Percentiles rank a stretch among this genome's conserved stretches.
Conservation (phyloP, 2,888 invertebrate genomes). For the Gibbula magus region DNA sequence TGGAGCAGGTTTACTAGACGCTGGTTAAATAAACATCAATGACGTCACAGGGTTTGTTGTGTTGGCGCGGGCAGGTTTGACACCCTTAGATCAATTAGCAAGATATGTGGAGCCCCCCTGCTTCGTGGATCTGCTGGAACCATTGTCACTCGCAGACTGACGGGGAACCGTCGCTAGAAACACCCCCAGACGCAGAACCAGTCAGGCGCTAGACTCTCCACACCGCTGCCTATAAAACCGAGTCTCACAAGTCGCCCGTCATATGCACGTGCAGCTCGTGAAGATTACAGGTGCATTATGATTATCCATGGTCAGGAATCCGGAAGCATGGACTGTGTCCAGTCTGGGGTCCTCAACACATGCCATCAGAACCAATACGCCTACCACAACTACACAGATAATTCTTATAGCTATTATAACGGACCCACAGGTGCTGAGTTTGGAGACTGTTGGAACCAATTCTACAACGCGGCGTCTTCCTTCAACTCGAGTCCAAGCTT, state of each 20-base stretch:
- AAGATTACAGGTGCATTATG: conserved; percentile 2
- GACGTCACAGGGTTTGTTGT: conserved; percentile 10
- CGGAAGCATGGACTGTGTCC: not conserved
- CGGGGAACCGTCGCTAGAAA: not conserved
- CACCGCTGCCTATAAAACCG: not conserved
- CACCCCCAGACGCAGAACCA: not conserved
- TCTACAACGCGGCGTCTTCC: conserved; percentile 7
- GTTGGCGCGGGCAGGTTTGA: not conserved
- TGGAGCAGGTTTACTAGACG: not conserved
- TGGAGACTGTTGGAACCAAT: conserved; percentile 13
- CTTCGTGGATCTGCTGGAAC: not conserved
- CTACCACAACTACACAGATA: conserved; percentile 1
- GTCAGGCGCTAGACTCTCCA: not conserved
- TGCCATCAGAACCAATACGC: not conserved
- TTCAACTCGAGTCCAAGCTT: not conserved
- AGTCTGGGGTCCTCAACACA: not conserved
- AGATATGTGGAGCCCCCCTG: not conserved
- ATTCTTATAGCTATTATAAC: not conserved
- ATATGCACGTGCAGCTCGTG: no score
- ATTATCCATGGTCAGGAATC: conserved; percentile 9
- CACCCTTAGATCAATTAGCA: conserved; percentile 17
- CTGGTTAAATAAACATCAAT: not conserved
- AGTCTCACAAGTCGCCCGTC: not conserved
- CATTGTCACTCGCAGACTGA: conserved; percentile 12
- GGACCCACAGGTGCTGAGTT: not conserved